phyloP scores from a whole-genome alignment of 1,140 invertebrate species.

The Bombus pyrosoma region DNA sequence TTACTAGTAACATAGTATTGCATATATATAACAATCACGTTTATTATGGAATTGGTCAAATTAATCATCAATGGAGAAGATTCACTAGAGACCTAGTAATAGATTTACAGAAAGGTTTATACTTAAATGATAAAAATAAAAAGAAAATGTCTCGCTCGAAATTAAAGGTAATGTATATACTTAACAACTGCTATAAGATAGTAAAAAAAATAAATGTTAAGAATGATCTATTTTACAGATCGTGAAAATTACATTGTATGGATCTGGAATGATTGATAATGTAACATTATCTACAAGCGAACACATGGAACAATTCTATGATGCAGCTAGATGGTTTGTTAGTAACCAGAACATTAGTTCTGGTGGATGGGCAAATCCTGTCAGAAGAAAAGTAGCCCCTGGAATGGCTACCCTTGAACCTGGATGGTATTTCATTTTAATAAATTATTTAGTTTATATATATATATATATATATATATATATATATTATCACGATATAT shows the following conservation, averaged over 20 bases:
- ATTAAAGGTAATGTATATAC: slow-evolving; percentile 84
- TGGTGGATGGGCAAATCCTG: slow-evolving; percentile 95
- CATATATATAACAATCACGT: slow-evolving; percentile 89
- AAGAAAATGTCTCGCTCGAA: slow-evolving; percentile 90
- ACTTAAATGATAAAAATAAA: slow-evolving; percentile 85
- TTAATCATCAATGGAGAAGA: slow-evolving; percentile 88
- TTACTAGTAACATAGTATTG: slow-evolving; percentile 89
- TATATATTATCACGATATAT: background rate
- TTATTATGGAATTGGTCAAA: slow-evolving; percentile 92
- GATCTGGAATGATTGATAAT: slow-evolving; percentile 91
- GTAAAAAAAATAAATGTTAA: background rate
- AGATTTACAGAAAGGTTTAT: slow-evolving; percentile 95
- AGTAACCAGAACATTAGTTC: slow-evolving; percentile 90
- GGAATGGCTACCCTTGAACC: slow-evolving; percentile 91
- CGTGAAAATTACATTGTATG: slow-evolving; percentile 87
- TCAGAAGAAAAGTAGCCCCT: slow-evolving; percentile 88
- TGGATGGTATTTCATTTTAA: slow-evolving; percentile 87
- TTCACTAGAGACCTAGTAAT: slow-evolving; percentile 94
- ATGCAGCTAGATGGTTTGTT: slow-evolving; percentile 97
- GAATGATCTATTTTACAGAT: slow-evolving; percentile 77
- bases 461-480: background rate
- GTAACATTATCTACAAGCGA: slow-evolving; percentile 91
- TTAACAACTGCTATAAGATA: background rate
- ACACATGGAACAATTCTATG: slow-evolving; percentile 95
- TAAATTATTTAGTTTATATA: slow-evolving; percentile 2